phyloP scores from a whole-genome alignment of 2,888 invertebrate genomes.

The Gandaritis pyraliata region DNA sequence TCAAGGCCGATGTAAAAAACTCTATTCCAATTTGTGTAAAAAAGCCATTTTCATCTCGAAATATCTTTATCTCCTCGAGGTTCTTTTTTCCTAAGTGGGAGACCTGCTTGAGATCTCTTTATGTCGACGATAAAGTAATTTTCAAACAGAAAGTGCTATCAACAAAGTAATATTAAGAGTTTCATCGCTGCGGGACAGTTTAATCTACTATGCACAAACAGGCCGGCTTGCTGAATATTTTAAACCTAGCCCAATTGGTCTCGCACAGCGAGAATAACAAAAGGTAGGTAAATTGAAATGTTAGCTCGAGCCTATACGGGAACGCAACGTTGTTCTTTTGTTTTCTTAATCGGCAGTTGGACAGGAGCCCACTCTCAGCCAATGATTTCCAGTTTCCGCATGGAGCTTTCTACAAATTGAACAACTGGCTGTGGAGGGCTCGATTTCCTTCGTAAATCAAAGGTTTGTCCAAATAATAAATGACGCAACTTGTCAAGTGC shows the following conservation, averaged over 20 bases:
- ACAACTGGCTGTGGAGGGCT: not conserved
- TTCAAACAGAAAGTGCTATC: slow-evolving; percentile 21
- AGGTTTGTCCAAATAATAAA: slow-evolving; percentile 6
- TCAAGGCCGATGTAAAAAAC: slow-evolving; percentile 11
- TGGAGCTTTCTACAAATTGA: slow-evolving; percentile 11
- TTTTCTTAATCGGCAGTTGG: slow-evolving; percentile 33
- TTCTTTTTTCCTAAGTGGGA: slow-evolving; percentile 16
- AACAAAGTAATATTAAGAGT: slow-evolving; percentile 24
- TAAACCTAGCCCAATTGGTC: slow-evolving; percentile 33
- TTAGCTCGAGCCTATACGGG: slow-evolving; percentile 21
- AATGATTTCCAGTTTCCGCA: slow-evolving; percentile 11
- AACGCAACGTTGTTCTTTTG: slow-evolving; percentile 34
- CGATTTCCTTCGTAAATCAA: not conserved
- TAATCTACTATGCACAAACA: slow-evolving; percentile 29
- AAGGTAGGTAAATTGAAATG: slow-evolving; percentile 33
- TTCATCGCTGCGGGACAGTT: slow-evolving; percentile 15
- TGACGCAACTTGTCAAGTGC: slow-evolving; percentile 33
- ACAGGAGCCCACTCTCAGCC: slow-evolving; percentile 25
- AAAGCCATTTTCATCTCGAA: slow-evolving; percentile 24
- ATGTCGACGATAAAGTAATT: slow-evolving; percentile 25
- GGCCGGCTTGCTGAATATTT: slow-evolving; percentile 35
- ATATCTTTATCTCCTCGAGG: slow-evolving; percentile 21
- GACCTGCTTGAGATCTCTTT: slow-evolving; percentile 18
- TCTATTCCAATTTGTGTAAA: slow-evolving; percentile 8
- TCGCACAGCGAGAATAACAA: slow-evolving; percentile 33